phyloP scores from a whole-genome alignment of 2,113 vertebrate genomes.

The Bettongia penicillata region DNA sequence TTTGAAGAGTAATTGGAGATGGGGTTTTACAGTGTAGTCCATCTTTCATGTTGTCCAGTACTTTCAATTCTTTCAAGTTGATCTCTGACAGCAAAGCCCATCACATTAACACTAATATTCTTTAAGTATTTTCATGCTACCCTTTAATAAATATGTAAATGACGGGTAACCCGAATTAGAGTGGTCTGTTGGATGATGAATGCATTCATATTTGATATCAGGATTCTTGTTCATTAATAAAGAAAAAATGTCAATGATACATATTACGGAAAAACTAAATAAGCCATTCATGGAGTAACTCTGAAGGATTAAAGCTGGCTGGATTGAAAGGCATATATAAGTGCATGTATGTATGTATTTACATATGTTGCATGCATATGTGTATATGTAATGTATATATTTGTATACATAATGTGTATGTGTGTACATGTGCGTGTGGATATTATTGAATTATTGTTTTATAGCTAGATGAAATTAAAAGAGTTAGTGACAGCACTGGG shows the following conservation, averaged over 20 bases:
- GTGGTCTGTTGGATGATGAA: too few species aligned
- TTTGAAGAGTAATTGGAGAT: background rate
- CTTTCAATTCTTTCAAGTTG: background rate
- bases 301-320: background rate
- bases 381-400: too few species aligned
- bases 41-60: background rate
- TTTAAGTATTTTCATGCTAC: background rate
- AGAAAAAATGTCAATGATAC: too few species aligned
- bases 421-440: too few species aligned
- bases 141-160: background rate
- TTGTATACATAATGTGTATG: too few species aligned
- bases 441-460: background rate
- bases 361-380: background rate
- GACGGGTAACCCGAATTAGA: too few species aligned
- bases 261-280: too few species aligned
- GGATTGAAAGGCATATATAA: too few species aligned
- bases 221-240: too few species aligned
- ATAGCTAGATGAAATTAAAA: background rate
- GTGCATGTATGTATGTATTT: background rate
- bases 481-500: background rate
- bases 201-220: too few species aligned
- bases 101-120: background rate
- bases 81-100: background rate
- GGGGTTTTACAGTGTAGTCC: background rate
- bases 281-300: background rate